A percentile compares a stretch with the other conserved stretches of the same genome.
phyloP scores from a whole-genome alignment of 1,140 invertebrate species.

The Drosophila kanapiae region DNA sequence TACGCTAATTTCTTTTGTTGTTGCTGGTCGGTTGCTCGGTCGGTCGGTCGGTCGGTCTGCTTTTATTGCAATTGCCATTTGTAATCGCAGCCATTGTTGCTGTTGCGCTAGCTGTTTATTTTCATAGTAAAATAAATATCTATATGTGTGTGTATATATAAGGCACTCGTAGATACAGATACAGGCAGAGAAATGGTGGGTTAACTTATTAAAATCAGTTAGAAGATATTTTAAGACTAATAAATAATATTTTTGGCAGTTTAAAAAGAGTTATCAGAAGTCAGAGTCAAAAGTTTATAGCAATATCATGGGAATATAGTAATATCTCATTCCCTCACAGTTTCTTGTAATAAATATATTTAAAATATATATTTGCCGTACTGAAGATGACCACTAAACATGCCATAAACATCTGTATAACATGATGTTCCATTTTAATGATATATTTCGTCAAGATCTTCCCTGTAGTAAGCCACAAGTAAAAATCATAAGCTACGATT shows the following conservation, averaged over 20 bases:
- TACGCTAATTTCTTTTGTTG: conserved; percentile 82
- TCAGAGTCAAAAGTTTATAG: too few species aligned
- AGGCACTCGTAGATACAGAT: conserved; percentile 25
- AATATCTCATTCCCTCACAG: background rate
- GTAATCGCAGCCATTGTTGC: conserved; percentile 60
- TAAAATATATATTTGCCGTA: background rate
- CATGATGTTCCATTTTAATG: too few species aligned
- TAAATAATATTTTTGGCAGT: background rate
- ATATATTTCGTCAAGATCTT: too few species aligned
- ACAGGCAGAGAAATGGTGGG: background rate
- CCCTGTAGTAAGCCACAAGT: too few species aligned
- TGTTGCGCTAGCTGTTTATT: conserved; percentile 55
- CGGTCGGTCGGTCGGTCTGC: conserved; percentile 37
- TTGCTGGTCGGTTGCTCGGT: conserved; percentile 43
- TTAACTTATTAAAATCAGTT: background rate
- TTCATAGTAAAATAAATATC: conserved; percentile 74
- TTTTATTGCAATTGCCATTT: conserved; percentile 68
- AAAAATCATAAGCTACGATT: too few species aligned
- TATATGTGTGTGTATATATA: conserved; percentile 11
- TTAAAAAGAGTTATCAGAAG: too few species aligned
- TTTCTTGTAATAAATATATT: background rate
- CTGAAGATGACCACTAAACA: background rate
- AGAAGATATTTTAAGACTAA: background rate
- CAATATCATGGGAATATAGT: too few species aligned
- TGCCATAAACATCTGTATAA: background rate